phyloP scores from a whole-genome alignment of 1,140 invertebrate genomes.

The Formica exsecta region DNA sequence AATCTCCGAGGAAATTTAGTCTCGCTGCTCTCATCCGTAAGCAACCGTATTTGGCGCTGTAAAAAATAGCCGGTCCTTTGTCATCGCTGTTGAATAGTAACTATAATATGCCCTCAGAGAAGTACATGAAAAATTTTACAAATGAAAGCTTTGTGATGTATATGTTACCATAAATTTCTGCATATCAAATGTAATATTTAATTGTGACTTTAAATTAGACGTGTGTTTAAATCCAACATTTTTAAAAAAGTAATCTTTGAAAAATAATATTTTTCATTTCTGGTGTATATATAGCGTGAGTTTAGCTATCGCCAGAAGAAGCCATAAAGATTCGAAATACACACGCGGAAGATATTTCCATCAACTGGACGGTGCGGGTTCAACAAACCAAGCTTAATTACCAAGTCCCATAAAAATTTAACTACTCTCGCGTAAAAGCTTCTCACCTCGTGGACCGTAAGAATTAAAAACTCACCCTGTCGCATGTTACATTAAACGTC shows the following conservation, averaged over 20 bases:
- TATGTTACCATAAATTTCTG: neutral
- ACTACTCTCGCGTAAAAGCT: conserved; percentile 41
- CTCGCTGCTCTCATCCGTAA: conserved; percentile 41
- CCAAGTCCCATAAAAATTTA: conserved; percentile 25
- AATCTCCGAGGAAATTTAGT: conserved; percentile 57
- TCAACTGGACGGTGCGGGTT: conserved; percentile 1
- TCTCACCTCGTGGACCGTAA: conserved; percentile 35
- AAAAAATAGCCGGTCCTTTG: conserved; percentile 42
- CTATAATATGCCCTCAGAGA: neutral
- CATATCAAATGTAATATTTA: neutral
- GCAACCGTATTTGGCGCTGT: conserved; percentile 1
- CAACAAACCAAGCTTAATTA: conserved; percentile 44
- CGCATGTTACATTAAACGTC: conserved; percentile 51
- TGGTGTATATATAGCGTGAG: neutral
- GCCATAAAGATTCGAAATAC: neutral
- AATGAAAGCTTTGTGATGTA: neutral
- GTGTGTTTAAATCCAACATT: neutral
- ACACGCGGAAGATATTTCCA: neutral
- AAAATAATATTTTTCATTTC: neutral
- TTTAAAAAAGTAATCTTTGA: neutral
- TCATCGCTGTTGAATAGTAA: conserved; percentile 30
- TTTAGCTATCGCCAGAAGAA: neutral
- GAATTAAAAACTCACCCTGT: conserved; percentile 42
- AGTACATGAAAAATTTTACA: neutral
- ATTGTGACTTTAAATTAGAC: neutral